phyloP scores from a whole-genome alignment of 2,888 invertebrate species.

The Metalampra italica region DNA sequence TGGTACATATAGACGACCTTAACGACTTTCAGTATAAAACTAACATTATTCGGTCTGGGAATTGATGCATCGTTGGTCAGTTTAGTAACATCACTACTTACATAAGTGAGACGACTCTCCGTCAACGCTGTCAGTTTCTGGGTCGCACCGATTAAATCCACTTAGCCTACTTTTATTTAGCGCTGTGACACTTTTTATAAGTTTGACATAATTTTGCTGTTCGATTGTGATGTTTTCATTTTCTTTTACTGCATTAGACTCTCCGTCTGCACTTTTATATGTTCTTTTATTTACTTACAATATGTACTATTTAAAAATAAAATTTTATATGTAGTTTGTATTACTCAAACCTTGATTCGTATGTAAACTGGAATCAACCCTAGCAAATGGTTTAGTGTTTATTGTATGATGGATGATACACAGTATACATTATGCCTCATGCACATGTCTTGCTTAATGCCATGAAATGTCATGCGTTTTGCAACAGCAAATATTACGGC shows the following conservation, averaged over 20 bases:
- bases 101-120: slow-evolving; percentile 21
- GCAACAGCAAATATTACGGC: neutral
- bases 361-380: too few relatives aligned
- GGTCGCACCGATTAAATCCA: slow-evolving; percentile 70
- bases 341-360: too few relatives aligned
- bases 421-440: slow-evolving; percentile 2
- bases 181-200: slow-evolving; percentile 63
- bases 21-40: slow-evolving; percentile 4
- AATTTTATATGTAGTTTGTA: too few relatives aligned
- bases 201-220: slow-evolving; percentile 62
- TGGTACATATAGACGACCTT: too few relatives aligned
- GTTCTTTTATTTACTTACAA: too few relatives aligned
- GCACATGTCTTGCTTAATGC: slow-evolving; percentile 15
- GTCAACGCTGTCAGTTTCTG: slow-evolving; percentile 59
- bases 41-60: neutral
- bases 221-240: slow-evolving; percentile 36
- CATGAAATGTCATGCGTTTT: slow-evolving; percentile 4
- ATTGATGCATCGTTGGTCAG: neutral
- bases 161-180: slow-evolving; percentile 72
- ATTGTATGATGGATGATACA: neutral
- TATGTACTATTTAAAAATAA: too few relatives aligned
- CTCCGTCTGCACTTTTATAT: neutral
- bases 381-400: too few relatives aligned
- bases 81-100: slow-evolving; percentile 12
- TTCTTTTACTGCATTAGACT: slow-evolving; percentile 25